Conservation (phyloP, 2,113 vertebrate species). For the Piprites chloris region DNA sequence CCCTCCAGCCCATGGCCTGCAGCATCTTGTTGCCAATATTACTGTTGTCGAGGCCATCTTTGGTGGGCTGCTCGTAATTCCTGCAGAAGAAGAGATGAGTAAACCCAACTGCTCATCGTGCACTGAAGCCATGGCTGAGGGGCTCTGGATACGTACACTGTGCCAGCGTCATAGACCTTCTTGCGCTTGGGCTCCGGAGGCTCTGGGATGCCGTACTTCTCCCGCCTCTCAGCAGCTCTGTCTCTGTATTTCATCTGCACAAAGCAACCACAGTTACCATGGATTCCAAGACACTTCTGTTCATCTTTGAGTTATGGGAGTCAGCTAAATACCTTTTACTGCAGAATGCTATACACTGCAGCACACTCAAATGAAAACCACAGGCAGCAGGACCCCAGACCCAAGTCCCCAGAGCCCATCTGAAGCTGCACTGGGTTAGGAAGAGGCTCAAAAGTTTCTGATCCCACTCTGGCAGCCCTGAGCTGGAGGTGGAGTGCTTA, state of each 20-base stretch:
- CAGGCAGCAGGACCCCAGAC: not conserved
- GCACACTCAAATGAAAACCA: not conserved
- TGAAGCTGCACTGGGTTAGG: not conserved
- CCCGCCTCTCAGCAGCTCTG: conserved; percentile 92
- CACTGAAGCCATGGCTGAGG: not conserved
- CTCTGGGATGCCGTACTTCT: conserved; percentile 97
- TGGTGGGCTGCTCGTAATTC: conserved; percentile 97
- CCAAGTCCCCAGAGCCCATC: not conserved
- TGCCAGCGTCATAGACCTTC: conserved; percentile 88
- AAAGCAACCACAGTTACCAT: not conserved
- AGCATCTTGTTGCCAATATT: conserved; percentile 99
- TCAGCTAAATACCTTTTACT: not conserved
- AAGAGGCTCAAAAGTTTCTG: not conserved
- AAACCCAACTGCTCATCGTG: not conserved
- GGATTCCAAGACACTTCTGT: not conserved
- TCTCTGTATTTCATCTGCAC: conserved; percentile 94
- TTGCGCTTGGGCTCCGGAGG: conserved; percentile 95
- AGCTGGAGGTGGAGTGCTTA: not conserved
- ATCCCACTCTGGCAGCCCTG: not conserved
- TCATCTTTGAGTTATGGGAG: not conserved
- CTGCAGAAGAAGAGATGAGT: conserved; percentile 67
- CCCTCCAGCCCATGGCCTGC: conserved; percentile 98
- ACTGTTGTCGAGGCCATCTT: conserved; percentile 95
- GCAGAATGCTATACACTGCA: not conserved
- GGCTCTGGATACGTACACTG: conserved; percentile 79